A percentile compares a stretch with the other conserved stretches of the same genome.
Evolutionary conservation across 2,797 vertebrate genomes (phyloP).

Genomic region (Astyanax mexicanus): DNA sequence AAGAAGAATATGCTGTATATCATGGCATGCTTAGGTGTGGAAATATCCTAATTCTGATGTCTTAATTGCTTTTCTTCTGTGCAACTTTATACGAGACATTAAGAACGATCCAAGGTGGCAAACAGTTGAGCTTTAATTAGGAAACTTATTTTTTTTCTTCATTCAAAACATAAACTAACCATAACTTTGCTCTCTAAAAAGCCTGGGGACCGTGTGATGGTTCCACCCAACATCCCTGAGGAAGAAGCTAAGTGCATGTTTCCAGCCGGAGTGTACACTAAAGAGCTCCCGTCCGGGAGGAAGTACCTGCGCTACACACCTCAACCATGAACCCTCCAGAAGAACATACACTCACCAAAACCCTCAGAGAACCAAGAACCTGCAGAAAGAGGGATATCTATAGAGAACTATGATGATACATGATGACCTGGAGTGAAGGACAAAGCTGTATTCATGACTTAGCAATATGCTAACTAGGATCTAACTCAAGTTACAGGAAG

Average conservation of each 20-base stretch:
- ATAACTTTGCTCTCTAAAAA: slow-evolving; percentile 56
- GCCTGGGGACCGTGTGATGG: slow-evolving; percentile 90
- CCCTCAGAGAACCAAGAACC: neutral
- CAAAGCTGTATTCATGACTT: neutral
- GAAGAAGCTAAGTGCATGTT: slow-evolving; percentile 87
- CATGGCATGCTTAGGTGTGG: too few relatives aligned
- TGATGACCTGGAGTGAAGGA: neutral
- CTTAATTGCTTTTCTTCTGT: too few relatives aligned
- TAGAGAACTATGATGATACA: neutral
- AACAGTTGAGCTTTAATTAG: too few relatives aligned
- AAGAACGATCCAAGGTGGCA: too few relatives aligned
- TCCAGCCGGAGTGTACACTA: slow-evolving; percentile 86
- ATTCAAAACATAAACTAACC: neutral
- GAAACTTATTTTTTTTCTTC: too few relatives aligned
- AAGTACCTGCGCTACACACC: slow-evolving; percentile 93
- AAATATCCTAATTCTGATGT: too few relatives aligned
- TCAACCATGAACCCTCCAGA: slow-evolving; percentile 61
- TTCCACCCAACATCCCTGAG: slow-evolving; percentile 84
- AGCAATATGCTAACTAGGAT: neutral
- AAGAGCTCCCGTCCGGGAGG: slow-evolving; percentile 90
- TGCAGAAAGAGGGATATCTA: neutral
- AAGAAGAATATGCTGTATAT: too few relatives aligned
- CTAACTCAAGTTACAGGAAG: neutral
- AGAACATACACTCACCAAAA: neutral
- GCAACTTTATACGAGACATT: too few relatives aligned